Evolutionary conservation across 2,797 vertebrate species (phyloP).

Genomic region (Peromyscus eremicus): DNA sequence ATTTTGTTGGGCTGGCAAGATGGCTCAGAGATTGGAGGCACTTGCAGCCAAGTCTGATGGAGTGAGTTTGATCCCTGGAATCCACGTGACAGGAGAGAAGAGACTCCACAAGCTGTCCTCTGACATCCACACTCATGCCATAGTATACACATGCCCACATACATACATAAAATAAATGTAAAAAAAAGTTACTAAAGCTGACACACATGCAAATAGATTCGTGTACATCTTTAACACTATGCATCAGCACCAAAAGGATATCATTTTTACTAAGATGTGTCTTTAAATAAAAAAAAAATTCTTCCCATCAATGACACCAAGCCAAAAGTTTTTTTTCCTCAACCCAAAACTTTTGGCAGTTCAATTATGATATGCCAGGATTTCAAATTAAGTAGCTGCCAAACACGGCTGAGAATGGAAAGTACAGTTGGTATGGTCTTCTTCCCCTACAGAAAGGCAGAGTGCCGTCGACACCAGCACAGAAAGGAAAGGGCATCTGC

Average conservation of each 20-base stretch:
- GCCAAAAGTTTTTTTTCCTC: constrained; percentile 63
- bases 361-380: not conserved
- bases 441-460: constrained; percentile 39
- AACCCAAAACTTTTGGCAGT: constrained; percentile 44
- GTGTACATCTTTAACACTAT: not conserved
- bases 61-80: not conserved
- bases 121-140: not conserved
- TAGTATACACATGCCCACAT: not conserved
- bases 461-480: not conserved
- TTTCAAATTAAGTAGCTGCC: constrained; percentile 12
- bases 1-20: not conserved
- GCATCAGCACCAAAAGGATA: not conserved
- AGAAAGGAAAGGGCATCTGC: not conserved
- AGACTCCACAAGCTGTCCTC: not conserved
- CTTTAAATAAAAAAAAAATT: not conserved
- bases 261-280: not conserved
- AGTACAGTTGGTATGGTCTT: constrained; percentile 12
- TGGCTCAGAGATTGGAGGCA: no score
- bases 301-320: constrained; percentile 52
- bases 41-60: not conserved
- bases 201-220: not conserved
- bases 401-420: not conserved
- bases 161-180: not conserved
- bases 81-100: not conserved
- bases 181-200: not conserved